Percentiles rank a stretch among this genome's conserved stretches.
phyloP scores from a whole-genome alignment of 1,140 invertebrate genomes.

The Diploscapter pachys region DNA sequence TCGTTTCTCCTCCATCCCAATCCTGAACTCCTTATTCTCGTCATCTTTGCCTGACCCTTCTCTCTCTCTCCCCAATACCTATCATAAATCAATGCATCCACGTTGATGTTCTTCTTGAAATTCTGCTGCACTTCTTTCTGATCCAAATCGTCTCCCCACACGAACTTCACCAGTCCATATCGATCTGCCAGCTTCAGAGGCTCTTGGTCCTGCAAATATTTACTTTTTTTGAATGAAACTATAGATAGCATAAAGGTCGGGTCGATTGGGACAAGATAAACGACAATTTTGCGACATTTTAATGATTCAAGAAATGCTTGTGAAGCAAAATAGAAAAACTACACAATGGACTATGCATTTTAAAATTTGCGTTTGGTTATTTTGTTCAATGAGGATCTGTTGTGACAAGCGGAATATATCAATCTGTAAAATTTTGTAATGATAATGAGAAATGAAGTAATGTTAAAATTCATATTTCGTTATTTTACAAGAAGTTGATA shows the following conservation, averaged over 20 bases:
- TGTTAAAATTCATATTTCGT: background rate
- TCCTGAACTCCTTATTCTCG: slow-evolving; percentile 23
- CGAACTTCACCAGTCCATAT: slow-evolving; percentile 48
- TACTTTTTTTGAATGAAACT: background rate
- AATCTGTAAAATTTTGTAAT: too few relatives aligned
- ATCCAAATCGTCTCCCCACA: slow-evolving; percentile 57
- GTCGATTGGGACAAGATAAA: too few relatives aligned
- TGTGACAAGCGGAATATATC: too few relatives aligned
- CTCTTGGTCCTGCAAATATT: slow-evolving; percentile 26
- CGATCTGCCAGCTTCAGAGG: slow-evolving; percentile 46
- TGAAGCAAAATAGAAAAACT: too few relatives aligned
- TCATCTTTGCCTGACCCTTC: background rate
- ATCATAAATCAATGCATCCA: slow-evolving; percentile 58
- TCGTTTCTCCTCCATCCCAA: slow-evolving; percentile 35
- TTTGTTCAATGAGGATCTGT: too few relatives aligned
- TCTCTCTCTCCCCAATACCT: slow-evolving; percentile 23
- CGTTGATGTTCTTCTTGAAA: slow-evolving; percentile 51
- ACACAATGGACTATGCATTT: too few relatives aligned
- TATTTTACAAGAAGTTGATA: background rate
- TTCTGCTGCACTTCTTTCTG: slow-evolving; percentile 48
- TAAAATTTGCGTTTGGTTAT: too few relatives aligned
- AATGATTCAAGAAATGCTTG: too few relatives aligned
- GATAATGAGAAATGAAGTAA: background rate
- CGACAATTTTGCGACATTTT: too few relatives aligned
- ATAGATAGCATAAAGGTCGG: too few relatives aligned